Base-by-base conservation (phyloP, 2,797 vertebrate species). In the Philypnodon macrostomus region DNA sequence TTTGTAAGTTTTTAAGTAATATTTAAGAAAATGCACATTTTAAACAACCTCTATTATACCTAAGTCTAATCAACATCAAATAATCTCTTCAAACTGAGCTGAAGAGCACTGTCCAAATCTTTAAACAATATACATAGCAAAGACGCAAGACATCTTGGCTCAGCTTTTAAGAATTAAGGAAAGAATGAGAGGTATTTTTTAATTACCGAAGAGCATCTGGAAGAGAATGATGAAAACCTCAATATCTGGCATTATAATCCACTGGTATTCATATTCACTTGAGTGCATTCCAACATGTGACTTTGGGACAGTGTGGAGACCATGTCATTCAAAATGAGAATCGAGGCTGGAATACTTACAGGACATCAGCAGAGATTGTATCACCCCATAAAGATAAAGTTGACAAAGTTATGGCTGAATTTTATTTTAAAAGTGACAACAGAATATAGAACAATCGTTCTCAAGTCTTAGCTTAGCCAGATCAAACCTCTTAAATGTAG, bases 111-210 rank as follows among this genome's bases (percentile, higher is more conserved):
- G n/a, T n/a, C n/a, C n/a, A n/a, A n/a, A n/a, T n/a, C n/a, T n/a
- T n/a, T n/a, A n/a, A n/a, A n/a, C n/a, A n/a, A n/a, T n/a, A n/a
- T n/a, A n/a, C n/a, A n/a, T n/a, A 23, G 21, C 21, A 11, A 36
- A 65, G 41, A 67, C 67, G 59, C 24, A 54, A 35, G 44, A n/a
- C n/a, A 54, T 46, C 59, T 69, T 53, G 63, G 74, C 58, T 80
- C 73, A 76, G 69, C 76, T 83, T 75, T 81, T 62, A 67, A 70
- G 78, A 85, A 73, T 85, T 82, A 77, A 64, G 66, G 53, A 66
- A 82, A 74, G 81, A 83, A 85, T 88, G 81, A 85, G 66, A 80
- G 67, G 67, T 80, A 85, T 84, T 81, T 85, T 80, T 83, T 85
- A 85, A 88, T 85, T 80, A 85, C 71, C 35, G 56, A 67, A 69